These are phyloP conservation scores for Diachrysia chrysitis DNA, from an alignment of 2,888 invertebrate genomes.

Conservation along the genomic window DNA sequence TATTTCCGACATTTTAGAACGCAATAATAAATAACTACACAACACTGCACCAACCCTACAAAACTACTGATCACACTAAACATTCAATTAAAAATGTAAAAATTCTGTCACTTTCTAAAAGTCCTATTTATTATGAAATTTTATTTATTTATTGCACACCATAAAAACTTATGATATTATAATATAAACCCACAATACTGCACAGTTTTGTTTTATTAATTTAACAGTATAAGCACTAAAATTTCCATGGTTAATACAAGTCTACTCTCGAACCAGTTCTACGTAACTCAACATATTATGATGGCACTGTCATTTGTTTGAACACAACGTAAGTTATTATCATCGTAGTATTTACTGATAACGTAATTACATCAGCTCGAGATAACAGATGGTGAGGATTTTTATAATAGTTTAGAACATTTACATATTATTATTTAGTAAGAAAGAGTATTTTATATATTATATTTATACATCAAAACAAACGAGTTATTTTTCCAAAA, in stretches of 20 bases:
- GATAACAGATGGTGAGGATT: neutral
- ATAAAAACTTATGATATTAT: no score
- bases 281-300: neutral
- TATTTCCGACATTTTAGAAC: neutral
- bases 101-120: no score
- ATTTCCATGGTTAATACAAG: no score
- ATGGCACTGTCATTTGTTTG: constrained; percentile 23
- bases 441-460: no score
- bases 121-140: neutral
- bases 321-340: constrained; percentile 24
- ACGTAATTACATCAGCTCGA: neutral
- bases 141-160: no score
- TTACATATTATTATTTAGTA: no score
- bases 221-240: no score
- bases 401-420: neutral
- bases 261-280: neutral
- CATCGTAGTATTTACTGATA: constrained; percentile 31
- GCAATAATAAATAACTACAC: neutral
- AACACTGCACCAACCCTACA: neutral
- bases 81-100: neutral
- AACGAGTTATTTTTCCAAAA: no score
- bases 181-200: no score
- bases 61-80: neutral
- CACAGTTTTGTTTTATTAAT: no score
- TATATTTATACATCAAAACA: no score